These are phyloP conservation scores for Heliconius hortense DNA, from an alignment of 2,888 invertebrate species.

Conservation along the genomic window DNA sequence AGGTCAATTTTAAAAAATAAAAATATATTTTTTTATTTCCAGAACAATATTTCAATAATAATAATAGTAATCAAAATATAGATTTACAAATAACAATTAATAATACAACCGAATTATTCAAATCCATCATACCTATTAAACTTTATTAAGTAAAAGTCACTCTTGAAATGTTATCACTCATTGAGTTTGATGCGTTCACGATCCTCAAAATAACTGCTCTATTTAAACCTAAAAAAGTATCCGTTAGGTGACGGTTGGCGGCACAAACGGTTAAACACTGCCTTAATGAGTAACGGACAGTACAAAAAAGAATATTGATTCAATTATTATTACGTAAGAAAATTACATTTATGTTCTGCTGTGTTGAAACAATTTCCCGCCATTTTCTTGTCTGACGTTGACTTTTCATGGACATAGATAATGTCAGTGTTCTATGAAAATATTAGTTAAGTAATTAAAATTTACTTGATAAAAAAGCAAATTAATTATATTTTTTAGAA, in stretches of 20 bases:
- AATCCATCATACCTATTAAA: neutral
- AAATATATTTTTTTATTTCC: neutral
- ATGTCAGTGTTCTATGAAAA: neutral
- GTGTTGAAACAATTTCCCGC: neutral
- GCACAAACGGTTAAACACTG: constrained; percentile 51
- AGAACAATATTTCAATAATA: no score
- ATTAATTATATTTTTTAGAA: neutral
- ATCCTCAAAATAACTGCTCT: constrained; percentile 37
- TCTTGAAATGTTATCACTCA: neutral
- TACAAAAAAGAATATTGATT: constrained; percentile 35
- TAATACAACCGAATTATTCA: no score
- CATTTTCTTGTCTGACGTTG: neutral
- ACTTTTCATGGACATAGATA: neutral
- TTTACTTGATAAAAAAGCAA: neutral
- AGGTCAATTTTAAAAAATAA: neutral
- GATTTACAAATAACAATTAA: no score
- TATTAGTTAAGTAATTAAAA: no score
- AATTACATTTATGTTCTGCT: constrained; percentile 1
- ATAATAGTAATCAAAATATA: no score
- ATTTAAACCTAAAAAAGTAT: constrained; percentile 41
- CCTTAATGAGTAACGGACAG: constrained; percentile 38
- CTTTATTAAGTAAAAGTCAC: neutral
- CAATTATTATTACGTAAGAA: constrained; percentile 26
- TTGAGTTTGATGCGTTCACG: constrained; percentile 9
- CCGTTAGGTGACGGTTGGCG: constrained; percentile 46